Evolutionary conservation across 2,888 invertebrate species (phyloP), one percentile per base, ranked within the genome.

Genomic region (Kryphioiulus occultus): DNA sequence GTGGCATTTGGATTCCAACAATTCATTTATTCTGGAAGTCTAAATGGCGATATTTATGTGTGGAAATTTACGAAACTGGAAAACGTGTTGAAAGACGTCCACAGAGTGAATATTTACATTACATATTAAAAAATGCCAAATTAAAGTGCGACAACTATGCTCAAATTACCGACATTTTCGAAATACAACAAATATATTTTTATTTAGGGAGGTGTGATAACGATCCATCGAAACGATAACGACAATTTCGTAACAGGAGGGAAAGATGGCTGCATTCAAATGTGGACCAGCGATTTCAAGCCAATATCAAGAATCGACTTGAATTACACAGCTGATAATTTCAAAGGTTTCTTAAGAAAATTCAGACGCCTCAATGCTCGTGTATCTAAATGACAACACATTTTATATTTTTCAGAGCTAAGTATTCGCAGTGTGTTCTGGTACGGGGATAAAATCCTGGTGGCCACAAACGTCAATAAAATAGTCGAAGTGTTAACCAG

Each of bases 201-300:
- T n/a, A 32, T 86, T 19, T 86, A 90, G 90, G 89, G 89, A 1
- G 88, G 89, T 3, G 89, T 90, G 15, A 88, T 89, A 9, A 88
- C 88, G 39, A 89, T 89, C 30, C 86, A 89, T 85, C 68, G 87
- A 30, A 87, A 87, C 17, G 85, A 88, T 15, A 89, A 92, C 91
- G 92, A 92, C 19, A 87, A 39, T 85, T 92, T 92, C 90, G 91
- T 92, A 47, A 92, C 92, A 1, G 92, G 92, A 15, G 92, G 92
- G 17, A 92, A 92, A 89, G 92, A 92, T 89, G 92, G 92, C 4
- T 89, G 90, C n/a, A 91, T 92, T 7, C 91, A 91, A 35, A 89
- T 92, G 44, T 92, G 92, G 92, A 92, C 92, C 88, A 91, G 91
- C 68, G 90, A 91, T 89, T 92, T 92, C 90, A 88, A 89, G 42